Evolutionary conservation across 2,888 invertebrate species (phyloP).

Genomic region (Melanargia galathea): DNA sequence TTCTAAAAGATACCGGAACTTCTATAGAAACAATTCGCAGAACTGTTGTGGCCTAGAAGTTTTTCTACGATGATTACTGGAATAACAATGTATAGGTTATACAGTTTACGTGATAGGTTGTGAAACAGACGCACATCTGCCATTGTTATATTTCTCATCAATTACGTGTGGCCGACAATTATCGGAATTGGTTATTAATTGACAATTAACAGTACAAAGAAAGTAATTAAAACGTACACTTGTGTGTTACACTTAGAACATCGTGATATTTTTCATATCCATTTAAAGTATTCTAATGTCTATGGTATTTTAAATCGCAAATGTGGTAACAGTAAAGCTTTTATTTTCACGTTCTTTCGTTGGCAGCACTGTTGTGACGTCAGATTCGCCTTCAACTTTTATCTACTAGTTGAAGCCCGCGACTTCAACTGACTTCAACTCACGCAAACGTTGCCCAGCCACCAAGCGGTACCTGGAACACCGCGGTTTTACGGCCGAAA

Average conservation of each 20-base stretch:
- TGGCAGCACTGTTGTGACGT: no score
- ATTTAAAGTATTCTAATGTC: no score
- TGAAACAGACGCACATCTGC: slow-evolving; percentile 23
- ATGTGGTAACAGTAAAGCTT: no score
- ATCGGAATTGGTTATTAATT: slow-evolving; percentile 25
- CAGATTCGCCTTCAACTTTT: no score
- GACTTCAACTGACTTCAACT: no score
- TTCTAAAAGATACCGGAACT: slow-evolving; percentile 17
- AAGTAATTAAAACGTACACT: slow-evolving; percentile 28
- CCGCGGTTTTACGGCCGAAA: no score
- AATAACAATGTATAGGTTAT: slow-evolving; percentile 16
- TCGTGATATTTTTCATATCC: no score
- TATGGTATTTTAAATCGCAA: no score
- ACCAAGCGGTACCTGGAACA: no score
- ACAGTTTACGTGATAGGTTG: slow-evolving; percentile 15
- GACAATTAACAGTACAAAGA: slow-evolving; percentile 31
- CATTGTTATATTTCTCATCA: slow-evolving; percentile 22
- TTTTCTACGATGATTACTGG: slow-evolving; percentile 7
- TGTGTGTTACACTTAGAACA: neutral
- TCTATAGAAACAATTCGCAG: neutral
- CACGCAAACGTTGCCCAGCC: no score
- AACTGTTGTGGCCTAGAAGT: slow-evolving; percentile 9
- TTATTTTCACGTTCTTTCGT: no score
- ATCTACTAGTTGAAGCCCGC: no score
- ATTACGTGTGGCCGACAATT: slow-evolving; percentile 14